A percentile compares a stretch with the other conserved stretches of the same genome.
phyloP scores from a whole-genome alignment of 1,140 invertebrate genomes.

The Chironomus striatipennis region DNA sequence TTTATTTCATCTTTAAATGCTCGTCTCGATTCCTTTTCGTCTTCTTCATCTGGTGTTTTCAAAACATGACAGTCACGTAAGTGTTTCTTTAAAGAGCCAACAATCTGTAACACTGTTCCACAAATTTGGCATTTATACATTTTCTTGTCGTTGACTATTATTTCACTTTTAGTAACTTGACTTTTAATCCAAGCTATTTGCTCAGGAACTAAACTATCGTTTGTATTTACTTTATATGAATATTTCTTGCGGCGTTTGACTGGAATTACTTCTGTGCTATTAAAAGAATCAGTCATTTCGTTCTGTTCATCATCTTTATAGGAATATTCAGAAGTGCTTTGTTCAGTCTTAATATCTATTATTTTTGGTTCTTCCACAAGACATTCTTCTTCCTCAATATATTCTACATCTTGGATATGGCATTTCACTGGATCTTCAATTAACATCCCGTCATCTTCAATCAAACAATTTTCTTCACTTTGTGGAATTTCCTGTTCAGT shows the following conservation, averaged over 20 bases:
- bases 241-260: background rate
- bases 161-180: background rate
- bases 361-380: background rate
- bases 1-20: constrained; percentile 17
- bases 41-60: background rate
- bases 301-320: background rate
- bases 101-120: background rate
- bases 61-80: background rate
- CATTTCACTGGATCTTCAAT: background rate
- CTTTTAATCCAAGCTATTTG: background rate
- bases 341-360: background rate
- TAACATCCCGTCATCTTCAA: background rate
- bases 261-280: background rate
- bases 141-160: background rate
- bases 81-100: background rate
- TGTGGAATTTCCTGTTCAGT: background rate
- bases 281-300: background rate
- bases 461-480: background rate
- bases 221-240: background rate
- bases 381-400: background rate
- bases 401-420: background rate
- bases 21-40: background rate
- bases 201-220: background rate
- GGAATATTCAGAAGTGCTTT: background rate
- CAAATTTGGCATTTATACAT: background rate